A percentile compares a stretch with the other conserved stretches of the same genome.
These are phyloP conservation scores for Phenganax marumi DNA, from an alignment of 92 coral and sea anemone genomes.

Conservation along the genomic window DNA sequence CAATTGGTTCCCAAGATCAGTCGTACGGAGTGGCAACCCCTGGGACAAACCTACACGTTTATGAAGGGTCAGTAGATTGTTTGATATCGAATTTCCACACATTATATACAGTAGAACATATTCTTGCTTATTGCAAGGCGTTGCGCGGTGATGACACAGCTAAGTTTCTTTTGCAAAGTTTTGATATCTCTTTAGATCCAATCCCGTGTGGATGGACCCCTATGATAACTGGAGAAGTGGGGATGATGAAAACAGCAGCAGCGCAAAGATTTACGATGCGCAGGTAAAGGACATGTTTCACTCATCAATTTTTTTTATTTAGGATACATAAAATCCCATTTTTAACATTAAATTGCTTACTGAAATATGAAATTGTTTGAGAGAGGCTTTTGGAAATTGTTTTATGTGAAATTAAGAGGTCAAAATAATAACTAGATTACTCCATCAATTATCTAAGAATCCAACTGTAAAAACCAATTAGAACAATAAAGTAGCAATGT, in stretches of 20 bases:
- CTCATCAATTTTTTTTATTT: not conserved
- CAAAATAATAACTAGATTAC: no score
- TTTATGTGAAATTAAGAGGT: no score
- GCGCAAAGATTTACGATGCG: conserved; percentile 25
- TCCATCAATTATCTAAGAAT: no score
- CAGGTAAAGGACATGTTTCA: conserved; percentile 19
- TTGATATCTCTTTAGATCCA: conserved; percentile 64
- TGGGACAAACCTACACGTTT: conserved; percentile 69
- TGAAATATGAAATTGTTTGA: no score
- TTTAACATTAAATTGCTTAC: no score
- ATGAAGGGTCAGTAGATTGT: conserved; percentile 72
- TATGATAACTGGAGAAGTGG: conserved; percentile 90
- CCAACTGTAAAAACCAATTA: no score
- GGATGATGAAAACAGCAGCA: conserved; percentile 55
- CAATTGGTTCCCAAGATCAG: conserved; percentile 60
- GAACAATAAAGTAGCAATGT: no score
- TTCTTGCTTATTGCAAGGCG: no score
- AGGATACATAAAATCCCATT: not conserved
- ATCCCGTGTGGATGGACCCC: conserved; percentile 98
- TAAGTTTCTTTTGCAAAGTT: not conserved
- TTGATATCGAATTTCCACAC: not conserved
- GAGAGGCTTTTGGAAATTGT: no score
- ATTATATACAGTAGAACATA: not conserved
- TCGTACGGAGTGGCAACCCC: conserved; percentile 56
- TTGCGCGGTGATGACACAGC: not conserved